Percentiles rank a stretch among this genome's conserved stretches.
Conservation (phyloP, 2,888 invertebrate species). For the Nomada fabriciana region DNA sequence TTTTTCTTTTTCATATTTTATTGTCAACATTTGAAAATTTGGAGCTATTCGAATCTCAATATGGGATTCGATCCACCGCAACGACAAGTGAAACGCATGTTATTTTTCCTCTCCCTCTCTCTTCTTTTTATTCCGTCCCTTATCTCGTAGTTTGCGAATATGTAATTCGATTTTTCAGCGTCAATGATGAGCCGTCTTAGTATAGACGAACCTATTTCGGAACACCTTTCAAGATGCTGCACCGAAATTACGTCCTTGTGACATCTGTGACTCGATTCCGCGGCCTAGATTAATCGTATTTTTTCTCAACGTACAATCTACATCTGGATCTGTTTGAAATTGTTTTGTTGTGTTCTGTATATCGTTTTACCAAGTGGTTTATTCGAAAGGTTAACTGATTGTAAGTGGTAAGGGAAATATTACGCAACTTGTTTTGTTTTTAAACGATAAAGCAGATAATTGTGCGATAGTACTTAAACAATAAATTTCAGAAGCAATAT, state of each 20-base stretch:
- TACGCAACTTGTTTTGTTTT: no score
- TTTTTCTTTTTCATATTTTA: background rate
- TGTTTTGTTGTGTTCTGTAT: background rate
- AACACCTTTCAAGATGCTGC: slow-evolving; percentile 16
- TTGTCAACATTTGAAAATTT: background rate
- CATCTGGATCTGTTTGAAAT: background rate
- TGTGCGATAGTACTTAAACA: no score
- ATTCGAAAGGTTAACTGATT: no score
- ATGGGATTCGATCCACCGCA: slow-evolving; percentile 30
- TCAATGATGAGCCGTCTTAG: slow-evolving; percentile 13
- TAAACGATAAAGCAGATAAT: no score
- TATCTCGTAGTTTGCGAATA: slow-evolving; percentile 20
- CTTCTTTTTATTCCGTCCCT: background rate
- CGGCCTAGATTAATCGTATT: slow-evolving; percentile 15
- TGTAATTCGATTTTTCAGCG: slow-evolving; percentile 49
- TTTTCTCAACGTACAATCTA: background rate
- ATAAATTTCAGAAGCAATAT: no score
- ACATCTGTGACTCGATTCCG: slow-evolving; percentile 18
- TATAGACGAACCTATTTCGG: slow-evolving; percentile 15
- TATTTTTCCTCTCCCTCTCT: slow-evolving; percentile 13
- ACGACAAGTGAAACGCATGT: slow-evolving; percentile 34
- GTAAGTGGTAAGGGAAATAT: no score
- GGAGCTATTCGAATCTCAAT: slow-evolving; percentile 11
- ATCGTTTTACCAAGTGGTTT: background rate
- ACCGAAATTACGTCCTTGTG: slow-evolving; percentile 15